Evolutionary conservation across 2,797 vertebrate genomes (phyloP), one percentile per base, ranked within the genome.

Genomic region (Sciurus carolinensis): DNA sequence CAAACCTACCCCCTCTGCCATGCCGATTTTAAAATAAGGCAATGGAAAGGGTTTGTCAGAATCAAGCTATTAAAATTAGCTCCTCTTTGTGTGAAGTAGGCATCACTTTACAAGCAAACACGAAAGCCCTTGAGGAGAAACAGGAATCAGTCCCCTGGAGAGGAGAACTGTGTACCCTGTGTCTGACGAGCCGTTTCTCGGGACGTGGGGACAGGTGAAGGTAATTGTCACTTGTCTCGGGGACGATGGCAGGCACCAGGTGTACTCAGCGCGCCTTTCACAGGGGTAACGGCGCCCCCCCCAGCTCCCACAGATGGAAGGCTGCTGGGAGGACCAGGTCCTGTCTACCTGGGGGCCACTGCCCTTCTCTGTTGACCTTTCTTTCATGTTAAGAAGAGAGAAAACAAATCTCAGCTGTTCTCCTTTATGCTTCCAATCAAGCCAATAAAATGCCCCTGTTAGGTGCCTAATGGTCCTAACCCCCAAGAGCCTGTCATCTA

Each of bases 221-320:
- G 12, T 0, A 14, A 20, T 47, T 26, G 85, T 52, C 75, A 13
- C 57, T 7, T n/a, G 57, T 67, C 22, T 79, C 57, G 5, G 4
- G 18, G 22, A 26, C 47, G 69, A 24, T 0, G 7, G 36, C 7
- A 50, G 54, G 33, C 4, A 64, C 50, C 94, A 83, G 24, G 26
- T 30, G 69, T 42, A 22, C 2, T 54, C 71, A 33, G 72, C 52
- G 72, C 52, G 87, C 64, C 87, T 93, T 7, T 28, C 96, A 1
- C 20, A 50, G 76, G 36, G 11, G 75, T 62, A 93, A 86, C 59
- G 75, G 42, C 84, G 39, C 57, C 82, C 17, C 67, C 0, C 52
- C 72, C 88, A 91, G 59, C 80, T 95, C 67, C 91, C 73, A 50
- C 6, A 90, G 84, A 84, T 66, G 47, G 59, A 81, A 86, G 18